phyloP scores from a whole-genome alignment of 2,888 invertebrate species.

The Myopa tessellatipennis region DNA sequence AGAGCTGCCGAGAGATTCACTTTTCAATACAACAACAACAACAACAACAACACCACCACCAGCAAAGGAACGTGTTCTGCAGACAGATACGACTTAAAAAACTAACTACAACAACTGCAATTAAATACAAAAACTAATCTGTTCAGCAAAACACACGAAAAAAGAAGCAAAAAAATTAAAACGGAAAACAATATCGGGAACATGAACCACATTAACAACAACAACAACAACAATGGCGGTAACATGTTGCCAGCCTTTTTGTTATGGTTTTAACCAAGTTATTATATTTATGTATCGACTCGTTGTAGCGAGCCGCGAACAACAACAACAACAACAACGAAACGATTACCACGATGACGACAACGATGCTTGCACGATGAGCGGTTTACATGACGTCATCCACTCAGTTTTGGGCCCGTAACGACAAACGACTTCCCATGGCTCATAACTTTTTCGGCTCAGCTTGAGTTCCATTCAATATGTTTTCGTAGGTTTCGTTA shows the following conservation, averaged over 20 bases:
- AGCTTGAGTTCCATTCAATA: background rate
- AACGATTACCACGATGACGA: background rate
- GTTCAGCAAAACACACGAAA: slow-evolving; percentile 14
- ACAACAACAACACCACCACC: slow-evolving; percentile 16
- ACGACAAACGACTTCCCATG: slow-evolving; percentile 9
- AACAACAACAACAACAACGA: slow-evolving; percentile 1
- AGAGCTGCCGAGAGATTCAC: slow-evolving; percentile 1
- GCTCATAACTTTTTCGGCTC: background rate
- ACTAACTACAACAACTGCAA: background rate
- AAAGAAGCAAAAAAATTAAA: background rate
- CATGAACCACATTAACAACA: slow-evolving; percentile 23
- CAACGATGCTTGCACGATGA: background rate
- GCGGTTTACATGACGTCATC: slow-evolving; percentile 7
- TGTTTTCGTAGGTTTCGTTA: background rate
- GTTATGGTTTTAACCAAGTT: background rate
- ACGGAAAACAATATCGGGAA: background rate
- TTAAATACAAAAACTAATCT: slow-evolving; percentile 24
- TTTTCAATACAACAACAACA: slow-evolving; percentile 8
- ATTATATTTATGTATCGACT: background rate
- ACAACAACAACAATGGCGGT: slow-evolving; percentile 19
- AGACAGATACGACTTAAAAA: background rate
- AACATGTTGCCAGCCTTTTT: background rate
- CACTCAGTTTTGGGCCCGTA: background rate
- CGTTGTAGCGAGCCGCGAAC: background rate
- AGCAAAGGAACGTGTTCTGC: background rate